Percentiles rank a stretch among this genome's conserved stretches.
phyloP scores from a whole-genome alignment of 2,113 vertebrate species.

The Pleuronectes platessa region DNA sequence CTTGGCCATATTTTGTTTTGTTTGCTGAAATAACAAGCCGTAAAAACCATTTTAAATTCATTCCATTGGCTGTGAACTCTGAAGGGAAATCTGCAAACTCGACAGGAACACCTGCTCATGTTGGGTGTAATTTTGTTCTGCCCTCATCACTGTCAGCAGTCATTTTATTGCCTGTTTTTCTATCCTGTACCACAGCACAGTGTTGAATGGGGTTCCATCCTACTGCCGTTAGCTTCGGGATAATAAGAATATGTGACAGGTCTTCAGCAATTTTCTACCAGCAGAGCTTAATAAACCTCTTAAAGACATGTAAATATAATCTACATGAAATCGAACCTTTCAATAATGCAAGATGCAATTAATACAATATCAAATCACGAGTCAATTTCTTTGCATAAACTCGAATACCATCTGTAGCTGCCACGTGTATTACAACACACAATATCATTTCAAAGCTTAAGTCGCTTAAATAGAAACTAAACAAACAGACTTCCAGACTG shows the following conservation, averaged over 20 bases:
- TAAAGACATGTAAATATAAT: too few species aligned
- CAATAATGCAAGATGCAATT: too few species aligned
- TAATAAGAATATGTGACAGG: not conserved
- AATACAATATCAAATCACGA: too few species aligned
- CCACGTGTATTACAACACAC: too few species aligned
- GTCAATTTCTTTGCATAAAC: too few species aligned
- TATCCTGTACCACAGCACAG: not conserved
- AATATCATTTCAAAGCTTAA: too few species aligned
- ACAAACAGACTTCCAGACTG: too few species aligned
- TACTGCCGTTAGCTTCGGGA: not conserved
- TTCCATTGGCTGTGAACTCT: slow-evolving; percentile 20
- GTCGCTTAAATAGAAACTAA: too few species aligned
- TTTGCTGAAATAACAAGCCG: slow-evolving; percentile 16
- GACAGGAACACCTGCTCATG: slow-evolving; percentile 17
- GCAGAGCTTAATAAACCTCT: too few species aligned
- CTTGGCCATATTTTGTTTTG: not conserved
- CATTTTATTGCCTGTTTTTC: not conserved
- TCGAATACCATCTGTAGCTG: too few species aligned
- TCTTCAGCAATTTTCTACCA: not conserved
- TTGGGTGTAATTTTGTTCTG: not conserved
- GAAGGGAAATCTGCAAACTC: slow-evolving; percentile 19
- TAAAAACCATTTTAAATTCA: slow-evolving; percentile 33
- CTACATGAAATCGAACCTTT: too few species aligned
- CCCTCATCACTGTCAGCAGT: not conserved
- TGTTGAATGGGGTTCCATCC: not conserved